phyloP scores from a whole-genome alignment of 2,113 vertebrate species.

The Myanophis thanlyinensis region DNA sequence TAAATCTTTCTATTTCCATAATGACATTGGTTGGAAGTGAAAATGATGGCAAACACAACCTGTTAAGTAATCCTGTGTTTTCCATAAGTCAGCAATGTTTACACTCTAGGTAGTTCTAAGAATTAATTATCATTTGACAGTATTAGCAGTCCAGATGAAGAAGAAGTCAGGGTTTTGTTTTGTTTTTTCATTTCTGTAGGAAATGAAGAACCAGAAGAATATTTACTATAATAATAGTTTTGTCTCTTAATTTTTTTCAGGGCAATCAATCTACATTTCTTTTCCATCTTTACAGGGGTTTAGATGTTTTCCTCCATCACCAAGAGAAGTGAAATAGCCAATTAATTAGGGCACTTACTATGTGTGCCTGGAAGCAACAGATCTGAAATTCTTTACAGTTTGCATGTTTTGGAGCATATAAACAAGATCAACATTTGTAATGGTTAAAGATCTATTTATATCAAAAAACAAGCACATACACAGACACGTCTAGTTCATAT shows the following conservation, averaged over 20 bases:
- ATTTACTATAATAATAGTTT: conserved; percentile 25
- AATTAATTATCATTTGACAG: conserved; percentile 19
- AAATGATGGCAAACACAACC: conserved; percentile 17
- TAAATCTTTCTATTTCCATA: conserved; percentile 35
- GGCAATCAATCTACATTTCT: conserved; percentile 18
- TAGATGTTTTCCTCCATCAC: background rate
- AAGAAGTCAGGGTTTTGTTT: conserved; percentile 10
- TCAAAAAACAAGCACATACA: background rate
- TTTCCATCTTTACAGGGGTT: background rate
- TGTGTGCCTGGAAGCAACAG: background rate
- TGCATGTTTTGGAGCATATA: background rate
- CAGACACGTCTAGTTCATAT: background rate
- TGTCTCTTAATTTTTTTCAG: conserved; percentile 15
- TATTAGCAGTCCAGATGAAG: conserved; percentile 31
- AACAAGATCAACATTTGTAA: background rate
- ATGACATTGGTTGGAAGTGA: conserved; percentile 8
- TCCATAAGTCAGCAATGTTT: conserved; percentile 29
- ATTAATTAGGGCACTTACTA: background rate
- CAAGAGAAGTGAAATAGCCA: background rate
- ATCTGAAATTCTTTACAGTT: background rate
- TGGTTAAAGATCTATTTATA: background rate
- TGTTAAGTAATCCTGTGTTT: conserved; percentile 26
- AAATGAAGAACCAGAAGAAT: conserved; percentile 29
- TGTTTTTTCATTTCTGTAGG: background rate
- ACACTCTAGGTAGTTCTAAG: conserved; percentile 7